Conservation (phyloP, 1,140 invertebrate species). For the Druon quercuslanigerum region DNA sequence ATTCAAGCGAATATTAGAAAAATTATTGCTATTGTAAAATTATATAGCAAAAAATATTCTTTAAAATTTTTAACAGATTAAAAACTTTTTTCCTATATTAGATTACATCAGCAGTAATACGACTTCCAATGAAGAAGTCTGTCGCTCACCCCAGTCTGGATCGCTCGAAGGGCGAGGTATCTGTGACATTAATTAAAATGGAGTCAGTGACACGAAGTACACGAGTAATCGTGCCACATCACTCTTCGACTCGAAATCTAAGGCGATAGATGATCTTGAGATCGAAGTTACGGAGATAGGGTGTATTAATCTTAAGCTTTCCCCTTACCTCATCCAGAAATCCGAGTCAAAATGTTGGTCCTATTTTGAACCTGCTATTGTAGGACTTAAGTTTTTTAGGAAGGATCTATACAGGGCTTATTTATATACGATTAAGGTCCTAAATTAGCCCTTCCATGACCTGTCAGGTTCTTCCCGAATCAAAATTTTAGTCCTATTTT, state of each 20-base stretch:
- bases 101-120: neutral
- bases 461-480: too few relatives aligned
- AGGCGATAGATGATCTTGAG: neutral
- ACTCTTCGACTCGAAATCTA: constrained; percentile 1
- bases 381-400: too few relatives aligned
- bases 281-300: neutral
- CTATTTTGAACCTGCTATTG: too few relatives aligned
- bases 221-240: constrained; percentile 32
- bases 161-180: neutral
- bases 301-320: neutral
- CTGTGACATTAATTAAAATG: constrained; percentile 47
- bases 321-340: neutral
- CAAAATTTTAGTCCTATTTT: too few relatives aligned
- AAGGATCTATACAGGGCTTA: too few relatives aligned
- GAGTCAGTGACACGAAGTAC: constrained; percentile 25
- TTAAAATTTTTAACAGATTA: neutral
- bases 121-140: constrained; percentile 2
- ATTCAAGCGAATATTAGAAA: too few relatives aligned
- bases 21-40: too few relatives aligned
- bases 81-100: neutral
- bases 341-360: too few relatives aligned
- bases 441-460: too few relatives aligned
- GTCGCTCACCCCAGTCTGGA: neutral
- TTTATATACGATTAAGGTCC: too few relatives aligned
- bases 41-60: too few relatives aligned